Evolutionary conservation across 2,797 vertebrate genomes (phyloP).

Genomic region (Lates japonicus): DNA sequence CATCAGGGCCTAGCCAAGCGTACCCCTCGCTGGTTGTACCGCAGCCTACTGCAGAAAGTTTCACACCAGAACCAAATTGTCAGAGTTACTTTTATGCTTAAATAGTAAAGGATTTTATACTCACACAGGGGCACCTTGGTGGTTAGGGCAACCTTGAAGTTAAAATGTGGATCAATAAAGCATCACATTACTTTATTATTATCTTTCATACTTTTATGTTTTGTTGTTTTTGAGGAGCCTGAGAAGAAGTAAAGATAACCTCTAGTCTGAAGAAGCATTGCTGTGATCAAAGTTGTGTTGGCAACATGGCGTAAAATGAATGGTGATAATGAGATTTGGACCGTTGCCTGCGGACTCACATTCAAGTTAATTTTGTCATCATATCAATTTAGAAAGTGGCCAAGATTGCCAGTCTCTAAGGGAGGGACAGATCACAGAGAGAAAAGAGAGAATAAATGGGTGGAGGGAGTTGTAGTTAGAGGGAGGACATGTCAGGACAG

Average conservation of each 20-base stretch:
- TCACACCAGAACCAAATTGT: slow-evolving; percentile 51
- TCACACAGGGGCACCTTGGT: slow-evolving; percentile 11
- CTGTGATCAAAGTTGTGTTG: slow-evolving; percentile 55
- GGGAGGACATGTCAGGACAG: slow-evolving; percentile 45
- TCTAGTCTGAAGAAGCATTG: slow-evolving; percentile 28
- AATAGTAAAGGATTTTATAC: slow-evolving; percentile 55
- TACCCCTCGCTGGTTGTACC: slow-evolving; percentile 40
- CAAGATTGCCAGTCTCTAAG: slow-evolving; percentile 32
- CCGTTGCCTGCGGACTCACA: slow-evolving; percentile 41
- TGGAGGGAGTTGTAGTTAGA: slow-evolving; percentile 34
- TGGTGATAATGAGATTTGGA: slow-evolving; percentile 68
- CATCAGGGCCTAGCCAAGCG: slow-evolving; percentile 50
- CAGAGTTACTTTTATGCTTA: slow-evolving; percentile 63
- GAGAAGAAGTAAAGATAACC: slow-evolving; percentile 30
- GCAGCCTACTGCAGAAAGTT: slow-evolving; percentile 54
- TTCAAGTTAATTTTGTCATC: slow-evolving; percentile 65
- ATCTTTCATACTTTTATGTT: slow-evolving; percentile 54
- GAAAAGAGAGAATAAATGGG: slow-evolving; percentile 39
- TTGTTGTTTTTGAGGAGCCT: slow-evolving; percentile 37
- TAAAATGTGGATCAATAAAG: slow-evolving; percentile 50
- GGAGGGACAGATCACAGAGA: slow-evolving; percentile 41
- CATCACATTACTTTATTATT: slow-evolving; percentile 32
- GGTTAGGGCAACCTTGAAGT: slow-evolving; percentile 41
- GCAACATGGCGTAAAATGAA: slow-evolving; percentile 48
- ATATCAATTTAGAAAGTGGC: slow-evolving; percentile 55